A percentile compares a stretch with the other conserved stretches of the same genome.
Conservation (phyloP, 2,888 invertebrate species). For the Nebria salina region DNA sequence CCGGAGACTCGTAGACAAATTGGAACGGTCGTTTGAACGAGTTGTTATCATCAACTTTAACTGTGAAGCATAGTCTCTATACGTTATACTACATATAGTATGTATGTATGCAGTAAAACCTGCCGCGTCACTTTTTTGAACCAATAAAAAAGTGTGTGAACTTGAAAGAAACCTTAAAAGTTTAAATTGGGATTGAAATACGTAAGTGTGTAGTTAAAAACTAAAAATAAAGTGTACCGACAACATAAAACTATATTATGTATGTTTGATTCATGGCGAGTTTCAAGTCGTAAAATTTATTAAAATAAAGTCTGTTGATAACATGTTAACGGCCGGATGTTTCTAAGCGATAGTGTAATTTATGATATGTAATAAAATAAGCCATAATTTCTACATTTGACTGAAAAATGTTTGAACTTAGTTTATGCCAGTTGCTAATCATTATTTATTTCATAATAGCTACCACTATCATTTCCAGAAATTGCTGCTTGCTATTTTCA, state of each 20-base stretch:
- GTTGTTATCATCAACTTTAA: slow-evolving; percentile 25
- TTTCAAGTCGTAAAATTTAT: slow-evolving; percentile 28
- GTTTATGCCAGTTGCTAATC: no score
- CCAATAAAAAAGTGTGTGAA: background rate
- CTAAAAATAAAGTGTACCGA: background rate
- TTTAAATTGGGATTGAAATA: background rate
- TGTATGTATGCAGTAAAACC: background rate
- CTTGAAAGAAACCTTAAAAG: background rate
- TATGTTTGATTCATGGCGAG: slow-evolving; percentile 33
- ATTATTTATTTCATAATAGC: no score
- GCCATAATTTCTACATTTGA: background rate
- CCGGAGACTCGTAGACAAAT: slow-evolving; percentile 35
- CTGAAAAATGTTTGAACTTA: no score
- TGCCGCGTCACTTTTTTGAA: background rate
- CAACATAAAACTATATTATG: slow-evolving; percentile 8
- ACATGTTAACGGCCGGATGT: slow-evolving; percentile 40
- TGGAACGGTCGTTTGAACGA: slow-evolving; percentile 25
- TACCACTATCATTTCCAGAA: no score
- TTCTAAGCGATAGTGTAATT: slow-evolving; percentile 42
- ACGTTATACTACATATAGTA: background rate
- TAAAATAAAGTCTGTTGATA: slow-evolving; percentile 41
- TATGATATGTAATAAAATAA: slow-evolving; percentile 41
- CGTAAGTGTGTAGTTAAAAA: background rate
- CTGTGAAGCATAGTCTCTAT: background rate
- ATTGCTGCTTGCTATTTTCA: no score